A percentile compares a stretch with the other conserved stretches of the same genome.
Evolutionary conservation across 2,797 vertebrate genomes (phyloP).

Genomic region (Pogoniulus pusillus): DNA sequence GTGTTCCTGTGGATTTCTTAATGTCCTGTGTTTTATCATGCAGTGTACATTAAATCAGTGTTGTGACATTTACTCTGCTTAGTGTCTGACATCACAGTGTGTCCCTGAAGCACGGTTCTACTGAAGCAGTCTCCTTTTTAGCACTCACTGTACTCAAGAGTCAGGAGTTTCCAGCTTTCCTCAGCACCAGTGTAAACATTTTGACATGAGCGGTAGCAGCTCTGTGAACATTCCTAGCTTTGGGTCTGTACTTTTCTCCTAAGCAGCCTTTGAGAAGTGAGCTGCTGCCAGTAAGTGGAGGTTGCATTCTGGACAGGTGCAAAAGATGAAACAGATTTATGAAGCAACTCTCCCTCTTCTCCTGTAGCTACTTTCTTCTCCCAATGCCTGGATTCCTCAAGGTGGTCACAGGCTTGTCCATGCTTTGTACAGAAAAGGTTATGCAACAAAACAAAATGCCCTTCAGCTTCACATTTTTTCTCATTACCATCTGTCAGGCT

Average conservation of each 20-base stretch:
- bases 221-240: neutral
- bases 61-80: neutral
- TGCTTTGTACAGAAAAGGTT: neutral
- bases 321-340: neutral
- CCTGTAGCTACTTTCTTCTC: neutral
- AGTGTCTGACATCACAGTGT: neutral
- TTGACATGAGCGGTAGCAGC: neutral
- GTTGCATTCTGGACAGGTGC: neutral
- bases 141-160: neutral
- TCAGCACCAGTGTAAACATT: neutral
- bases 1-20: neutral
- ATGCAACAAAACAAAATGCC: neutral
- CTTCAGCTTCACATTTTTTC: neutral
- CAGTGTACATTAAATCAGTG: rapidly evolving
- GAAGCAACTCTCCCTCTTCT: neutral
- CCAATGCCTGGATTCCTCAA: neutral
- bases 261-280: neutral
- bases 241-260: neutral
- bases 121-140: neutral
- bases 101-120: too few species aligned
- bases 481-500: neutral
- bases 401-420: neutral
- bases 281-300: neutral
- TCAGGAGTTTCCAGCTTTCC: neutral
- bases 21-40: neutral